phyloP scores from a whole-genome alignment of 2,797 vertebrate species.

The Triplophysa yarkandensis region DNA sequence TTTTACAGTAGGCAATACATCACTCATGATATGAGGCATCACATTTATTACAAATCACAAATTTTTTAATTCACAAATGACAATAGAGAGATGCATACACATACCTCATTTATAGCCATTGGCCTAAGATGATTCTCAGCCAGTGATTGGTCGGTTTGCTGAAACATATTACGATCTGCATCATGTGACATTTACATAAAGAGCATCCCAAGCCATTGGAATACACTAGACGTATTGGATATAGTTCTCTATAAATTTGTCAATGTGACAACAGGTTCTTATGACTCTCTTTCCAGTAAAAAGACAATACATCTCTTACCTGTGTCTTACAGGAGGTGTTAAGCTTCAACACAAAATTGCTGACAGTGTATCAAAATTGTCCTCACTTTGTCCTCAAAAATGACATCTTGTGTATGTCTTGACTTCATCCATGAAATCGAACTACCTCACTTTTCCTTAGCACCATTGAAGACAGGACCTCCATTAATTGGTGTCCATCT shows the following conservation, averaged over 20 bases:
- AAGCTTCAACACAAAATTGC: conserved; percentile 12
- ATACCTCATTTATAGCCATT: conserved; percentile 72
- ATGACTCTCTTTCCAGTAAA: not conserved
- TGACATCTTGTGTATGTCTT: conserved; percentile 46
- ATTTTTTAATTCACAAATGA: not conserved
- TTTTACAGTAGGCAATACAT: conserved; percentile 4
- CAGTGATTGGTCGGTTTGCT: not conserved
- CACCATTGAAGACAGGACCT: conserved; percentile 28
- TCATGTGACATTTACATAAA: not conserved
- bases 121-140: conserved; percentile 44
- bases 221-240: not conserved
- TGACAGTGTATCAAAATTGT: conserved; percentile 42
- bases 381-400: conserved; percentile 59
- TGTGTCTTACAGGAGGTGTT: conserved; percentile 4
- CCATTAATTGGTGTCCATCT: conserved; percentile 29
- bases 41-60: no score
- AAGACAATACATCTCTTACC: conserved; percentile 30
- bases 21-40: not conserved
- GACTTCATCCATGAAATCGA: conserved; percentile 63
- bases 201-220: not conserved
- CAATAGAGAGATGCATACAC: conserved; percentile 43
- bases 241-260: not conserved
- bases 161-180: not conserved
- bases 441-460: conserved; percentile 46
- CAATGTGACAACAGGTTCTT: not conserved